These are phyloP conservation scores for Phytoseiulus persimilis DNA, from an alignment of 2,888 invertebrate genomes.

Conservation along the genomic window DNA sequence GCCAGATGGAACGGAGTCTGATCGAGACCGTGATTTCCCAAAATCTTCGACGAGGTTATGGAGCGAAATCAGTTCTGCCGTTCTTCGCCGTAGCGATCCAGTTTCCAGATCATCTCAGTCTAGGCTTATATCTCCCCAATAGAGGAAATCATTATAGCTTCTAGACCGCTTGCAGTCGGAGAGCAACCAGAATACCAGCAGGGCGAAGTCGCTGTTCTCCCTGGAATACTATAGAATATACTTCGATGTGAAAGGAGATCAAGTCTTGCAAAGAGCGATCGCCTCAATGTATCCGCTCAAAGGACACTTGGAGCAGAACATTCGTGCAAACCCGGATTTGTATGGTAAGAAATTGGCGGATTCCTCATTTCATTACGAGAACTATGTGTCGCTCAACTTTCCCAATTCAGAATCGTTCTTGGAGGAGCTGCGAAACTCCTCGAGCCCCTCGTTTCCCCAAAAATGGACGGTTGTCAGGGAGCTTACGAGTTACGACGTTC, in stretches of 20 bases:
- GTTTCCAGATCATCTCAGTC: no score
- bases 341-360: background rate
- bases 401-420: no score
- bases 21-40: no score
- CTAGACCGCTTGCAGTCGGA: no score
- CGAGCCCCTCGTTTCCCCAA: background rate
- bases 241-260: conserved; percentile 24
- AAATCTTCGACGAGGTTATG: no score
- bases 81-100: no score
- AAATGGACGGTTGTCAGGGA: background rate
- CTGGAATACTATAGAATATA: conserved; percentile 9
- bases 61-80: no score
- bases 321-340: background rate
- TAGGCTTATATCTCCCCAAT: no score
- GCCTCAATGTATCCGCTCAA: conserved; percentile 12
- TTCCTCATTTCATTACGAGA: background rate
- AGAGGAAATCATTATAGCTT: no score
- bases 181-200: no score
- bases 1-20: no score
- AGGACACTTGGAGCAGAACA: conserved; percentile 15
- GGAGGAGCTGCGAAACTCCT: background rate
- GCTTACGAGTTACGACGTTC: background rate
- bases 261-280: conserved; percentile 17
- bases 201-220: background rate
- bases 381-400: background rate